A percentile compares a stretch with the other conserved stretches of the same genome.
These are phyloP conservation scores for Chiridota heheva DNA, from an alignment of 35 echinoderm and acorn worm genomes.

Conservation along the genomic window DNA sequence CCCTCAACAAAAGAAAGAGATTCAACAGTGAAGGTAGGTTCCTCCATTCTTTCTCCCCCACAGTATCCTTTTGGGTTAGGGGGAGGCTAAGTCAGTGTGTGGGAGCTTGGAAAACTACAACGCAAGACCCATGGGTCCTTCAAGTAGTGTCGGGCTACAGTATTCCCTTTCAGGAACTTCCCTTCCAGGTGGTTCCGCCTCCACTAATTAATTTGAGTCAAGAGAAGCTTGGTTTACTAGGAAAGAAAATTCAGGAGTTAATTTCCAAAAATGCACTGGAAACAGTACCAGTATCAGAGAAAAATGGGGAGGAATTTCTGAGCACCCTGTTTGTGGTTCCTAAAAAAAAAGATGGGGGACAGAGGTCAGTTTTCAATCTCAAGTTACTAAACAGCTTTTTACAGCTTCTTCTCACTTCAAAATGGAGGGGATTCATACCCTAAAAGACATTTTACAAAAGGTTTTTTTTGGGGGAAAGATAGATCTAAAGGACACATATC, in stretches of 20 bases:
- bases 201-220: neutral
- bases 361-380: constrained; percentile 40
- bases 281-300: neutral
- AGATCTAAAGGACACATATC: constrained; percentile 28
- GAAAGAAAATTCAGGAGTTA: constrained; percentile 13
- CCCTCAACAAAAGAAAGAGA: neutral
- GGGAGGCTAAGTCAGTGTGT: neutral
- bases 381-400: constrained; percentile 6
- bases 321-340: constrained; percentile 26
- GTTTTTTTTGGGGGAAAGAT: constrained; percentile 4
- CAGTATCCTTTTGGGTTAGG: no score
- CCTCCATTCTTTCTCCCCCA: neutral
- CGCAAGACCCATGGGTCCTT: constrained; percentile 2
- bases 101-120: neutral
- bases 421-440: constrained; percentile 8
- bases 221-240: neutral
- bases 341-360: constrained; percentile 19
- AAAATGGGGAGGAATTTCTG: neutral
- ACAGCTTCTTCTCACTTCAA: constrained; percentile 35
- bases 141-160: constrained; percentile 44
- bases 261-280: constrained; percentile 33
- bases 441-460: neutral
- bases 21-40: neutral
- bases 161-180: constrained; percentile 1
- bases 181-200: neutral